Evolutionary conservation across 2,113 vertebrate genomes (phyloP), one percentile per base, ranked within the genome.

Genomic region (Ceyx melanurus): DNA sequence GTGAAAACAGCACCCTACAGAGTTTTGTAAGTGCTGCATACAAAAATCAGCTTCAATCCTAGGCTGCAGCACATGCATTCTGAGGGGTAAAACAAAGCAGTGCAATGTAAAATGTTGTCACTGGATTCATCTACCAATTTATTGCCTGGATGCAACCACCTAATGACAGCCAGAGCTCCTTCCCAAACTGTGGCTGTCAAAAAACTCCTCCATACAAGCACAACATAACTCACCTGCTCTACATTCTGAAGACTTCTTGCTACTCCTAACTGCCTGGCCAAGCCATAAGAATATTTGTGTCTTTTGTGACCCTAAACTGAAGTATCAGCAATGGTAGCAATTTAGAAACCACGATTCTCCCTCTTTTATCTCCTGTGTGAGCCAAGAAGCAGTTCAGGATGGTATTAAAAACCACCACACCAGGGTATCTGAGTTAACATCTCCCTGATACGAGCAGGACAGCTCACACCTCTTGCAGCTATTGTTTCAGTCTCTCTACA

Each of bases 381-480:
- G 33, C 33, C 51, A 65, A 74, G n/a, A 77, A 88, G 35, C 45
- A 88, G 74, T 11, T 45, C 89, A 89, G 2, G 31, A 80, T 25
- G 31, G 91, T 64, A 66, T 29, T 76, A 71, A 90, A 83, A 86
- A 62, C 25, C 43, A 87, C 62, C 0, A 0, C 74, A 90, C 8
- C 0, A 2, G 15, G 15, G 25, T 53, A 84, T 57, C 68, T 3
- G 13, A 87, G 73, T 92, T 93, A 94, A 89, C 94, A 87, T 81
- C 85, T 88, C 17, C 57, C 33, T 79, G 46, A 82, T 33, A 89
- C 0, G 16, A 89, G 61, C 46, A n/a, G 19, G 80, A 74, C 35
- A 85, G 50, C 78, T 96, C 77, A 94, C 92, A 92, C 74, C 58
- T 92, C 77, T 89, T 33, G 43, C 73, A 90, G 70, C 46, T 89